Conservation (phyloP, 1,140 invertebrate genomes). For the Drosophila elegans region DNA sequence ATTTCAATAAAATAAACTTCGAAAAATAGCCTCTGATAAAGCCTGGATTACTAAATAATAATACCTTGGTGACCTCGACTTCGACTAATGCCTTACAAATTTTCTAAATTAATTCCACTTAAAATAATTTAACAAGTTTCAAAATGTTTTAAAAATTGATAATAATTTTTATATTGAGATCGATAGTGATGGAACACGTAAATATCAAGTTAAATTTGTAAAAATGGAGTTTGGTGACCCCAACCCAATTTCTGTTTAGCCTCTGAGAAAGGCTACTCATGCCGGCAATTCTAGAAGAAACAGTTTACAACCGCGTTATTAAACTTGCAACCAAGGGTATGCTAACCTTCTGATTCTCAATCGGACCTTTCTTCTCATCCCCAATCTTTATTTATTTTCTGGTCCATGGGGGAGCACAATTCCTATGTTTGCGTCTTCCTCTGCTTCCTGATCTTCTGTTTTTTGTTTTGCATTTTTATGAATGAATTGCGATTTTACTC, state of each 20-base stretch:
- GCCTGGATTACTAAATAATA: too few relatives aligned
- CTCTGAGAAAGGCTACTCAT: too few relatives aligned
- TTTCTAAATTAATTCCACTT: too few relatives aligned
- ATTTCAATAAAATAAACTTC: too few relatives aligned
- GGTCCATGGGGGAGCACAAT: conserved; percentile 26
- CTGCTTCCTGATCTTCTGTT: conserved; percentile 20
- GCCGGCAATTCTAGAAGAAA: not conserved
- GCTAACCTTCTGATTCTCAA: not conserved
- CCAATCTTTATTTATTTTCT: not conserved
- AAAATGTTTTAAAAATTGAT: too few relatives aligned
- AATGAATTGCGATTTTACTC: conserved; percentile 60
- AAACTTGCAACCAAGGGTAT: not conserved
- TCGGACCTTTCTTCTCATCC: not conserved
- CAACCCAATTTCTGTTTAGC: not conserved
- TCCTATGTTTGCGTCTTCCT: conserved; percentile 22
- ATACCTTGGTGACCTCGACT: too few relatives aligned
- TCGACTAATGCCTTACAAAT: too few relatives aligned
- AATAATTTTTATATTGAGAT: too few relatives aligned
- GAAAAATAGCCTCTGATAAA: too few relatives aligned
- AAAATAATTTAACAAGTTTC: too few relatives aligned
- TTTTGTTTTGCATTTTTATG: conserved; percentile 59
- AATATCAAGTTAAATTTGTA: too few relatives aligned
- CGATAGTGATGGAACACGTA: too few relatives aligned
- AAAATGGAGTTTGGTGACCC: not conserved
- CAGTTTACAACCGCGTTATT: not conserved